Base-by-base conservation (phyloP, 2,888 invertebrate genomes). In the Campoplex nolae region DNA sequence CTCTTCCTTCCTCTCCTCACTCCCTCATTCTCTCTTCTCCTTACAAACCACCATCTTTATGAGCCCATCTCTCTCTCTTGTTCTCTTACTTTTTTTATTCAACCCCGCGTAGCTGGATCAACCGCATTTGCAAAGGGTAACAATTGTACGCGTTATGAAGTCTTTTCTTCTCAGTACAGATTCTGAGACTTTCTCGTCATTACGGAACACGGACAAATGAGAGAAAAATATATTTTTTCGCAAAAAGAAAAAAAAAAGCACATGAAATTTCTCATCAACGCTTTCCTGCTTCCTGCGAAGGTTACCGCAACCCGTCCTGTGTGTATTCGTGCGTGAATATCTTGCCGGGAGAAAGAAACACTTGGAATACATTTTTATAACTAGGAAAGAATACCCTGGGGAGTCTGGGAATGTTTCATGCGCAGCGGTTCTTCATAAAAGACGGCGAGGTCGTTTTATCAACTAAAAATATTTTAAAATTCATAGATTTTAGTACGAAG, bases 111-210 rank as follows among this genome's bases (percentile, higher is more conserved):
- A 38, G 62, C 62, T 45, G 23, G 45, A 70, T 70, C 28, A 71
- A 81, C 81, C 81, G 28, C 81, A 76, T 70, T 75, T 45, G 45
- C 83, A 78, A 83, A 77, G 45, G 65, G 18, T 45, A 42, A 73
- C 74, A 71, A 62, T 83, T 35, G 35, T 68, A 83, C 56, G 58
- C 51, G 58, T 71, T 42, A 68, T 38, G 42, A 11, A 76, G 32
- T 48, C 38, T n/a, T 74, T 65, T 58, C 42, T 75, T 28, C 56
- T 56, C n/a, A 4, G 38, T 32, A 28, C 58, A 62, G 28, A 54
- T 75, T 54, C 56, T 23, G 9, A 75, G 62, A 45, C 62, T 62
- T 42, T 45, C 32, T 75, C 75, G 58, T 75, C 75, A 45, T 74
- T 74, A 74, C 48, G 23, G 18, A 58, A 28, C 23, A 23, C 11